phyloP scores from a whole-genome alignment of 2,113 vertebrate genomes.

The Garra rufa region DNA sequence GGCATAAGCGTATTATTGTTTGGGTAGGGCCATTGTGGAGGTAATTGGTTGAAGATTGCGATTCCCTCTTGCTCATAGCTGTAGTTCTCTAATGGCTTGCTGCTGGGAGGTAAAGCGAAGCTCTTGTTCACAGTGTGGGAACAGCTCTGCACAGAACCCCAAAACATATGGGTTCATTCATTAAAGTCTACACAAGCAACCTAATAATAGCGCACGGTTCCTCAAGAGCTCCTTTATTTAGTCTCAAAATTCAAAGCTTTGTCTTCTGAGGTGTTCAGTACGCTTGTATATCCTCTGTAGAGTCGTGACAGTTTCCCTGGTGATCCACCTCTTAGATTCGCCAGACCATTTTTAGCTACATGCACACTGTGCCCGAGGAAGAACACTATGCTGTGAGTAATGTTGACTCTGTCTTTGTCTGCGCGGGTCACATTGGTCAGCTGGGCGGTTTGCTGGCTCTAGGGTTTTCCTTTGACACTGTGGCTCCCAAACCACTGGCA shows the following conservation, averaged over 20 bases:
- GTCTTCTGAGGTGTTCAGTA: slow-evolving; percentile 2
- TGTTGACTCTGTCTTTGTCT: slow-evolving; percentile 45
- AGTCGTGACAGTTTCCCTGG: slow-evolving; percentile 42
- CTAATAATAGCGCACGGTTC: slow-evolving; percentile 33
- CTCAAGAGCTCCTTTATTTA: slow-evolving; percentile 40
- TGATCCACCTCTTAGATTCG: slow-evolving; percentile 3
- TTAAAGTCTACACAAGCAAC: background rate
- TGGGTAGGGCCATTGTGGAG: background rate
- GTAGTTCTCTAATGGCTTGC: slow-evolving; percentile 19
- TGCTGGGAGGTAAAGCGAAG: slow-evolving; percentile 3
- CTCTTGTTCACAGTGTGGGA: slow-evolving; percentile 32
- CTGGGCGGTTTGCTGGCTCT: slow-evolving; percentile 9
- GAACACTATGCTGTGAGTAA: slow-evolving; percentile 30
- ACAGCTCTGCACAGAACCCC: background rate
- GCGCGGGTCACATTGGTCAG: slow-evolving; percentile 36
- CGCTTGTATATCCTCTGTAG: background rate
- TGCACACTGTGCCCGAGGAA: slow-evolving; percentile 32
- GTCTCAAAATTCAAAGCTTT: slow-evolving; percentile 37
- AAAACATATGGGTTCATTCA: slow-evolving; percentile 34
- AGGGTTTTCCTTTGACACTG: slow-evolving; percentile 33
- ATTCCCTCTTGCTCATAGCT: slow-evolving; percentile 7
- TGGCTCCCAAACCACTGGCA: slow-evolving; percentile 4
- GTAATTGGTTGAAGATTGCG: background rate
- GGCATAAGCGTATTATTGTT: slow-evolving; percentile 15
- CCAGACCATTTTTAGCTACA: slow-evolving; percentile 32